phyloP scores from a whole-genome alignment of 2,888 invertebrate species.

The Dione juno region DNA sequence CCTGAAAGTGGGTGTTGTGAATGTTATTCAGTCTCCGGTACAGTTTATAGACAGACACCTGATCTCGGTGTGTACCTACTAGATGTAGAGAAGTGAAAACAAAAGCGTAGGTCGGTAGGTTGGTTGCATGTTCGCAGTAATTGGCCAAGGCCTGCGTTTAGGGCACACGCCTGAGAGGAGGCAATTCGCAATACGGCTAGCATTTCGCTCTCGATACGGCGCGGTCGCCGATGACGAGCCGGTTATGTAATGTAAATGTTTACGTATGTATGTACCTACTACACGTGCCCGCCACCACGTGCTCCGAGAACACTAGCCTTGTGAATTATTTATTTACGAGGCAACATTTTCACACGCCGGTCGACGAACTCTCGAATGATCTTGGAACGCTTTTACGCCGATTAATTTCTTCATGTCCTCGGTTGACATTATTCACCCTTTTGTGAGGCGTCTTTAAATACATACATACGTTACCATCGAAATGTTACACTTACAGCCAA shows the following conservation, averaged over 20 bases:
- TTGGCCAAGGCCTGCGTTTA: conserved; percentile 48
- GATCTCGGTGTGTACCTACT: conserved; percentile 28
- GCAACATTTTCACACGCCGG: conserved; percentile 83
- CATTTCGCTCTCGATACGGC: conserved; percentile 75
- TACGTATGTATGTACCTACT: conserved; percentile 81
- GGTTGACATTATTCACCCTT: conserved; percentile 56
- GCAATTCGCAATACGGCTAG: conserved; percentile 62
- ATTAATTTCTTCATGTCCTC: conserved; percentile 73
- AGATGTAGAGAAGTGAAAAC: conserved; percentile 34
- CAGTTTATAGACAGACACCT: conserved; percentile 33
- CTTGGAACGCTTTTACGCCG: conserved; percentile 79
- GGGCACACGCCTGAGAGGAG: conserved; percentile 53
- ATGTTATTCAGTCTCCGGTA: background rate
- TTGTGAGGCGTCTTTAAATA: conserved; percentile 41
- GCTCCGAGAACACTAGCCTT: conserved; percentile 83
- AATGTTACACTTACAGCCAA: conserved; percentile 3
- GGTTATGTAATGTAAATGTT: conserved; percentile 83
- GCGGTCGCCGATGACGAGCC: conserved; percentile 78
- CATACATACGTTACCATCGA: conserved; percentile 24
- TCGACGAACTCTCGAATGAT: conserved; percentile 79
- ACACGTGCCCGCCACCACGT: conserved; percentile 77
- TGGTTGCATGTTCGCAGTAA: conserved; percentile 45
- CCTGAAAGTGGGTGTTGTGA: background rate
- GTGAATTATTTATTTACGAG: conserved; percentile 84
- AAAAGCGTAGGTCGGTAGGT: conserved; percentile 31